These are phyloP conservation scores for Drosophila mauritiana DNA, from an alignment of 1,140 invertebrate species.

Conservation along the genomic window DNA sequence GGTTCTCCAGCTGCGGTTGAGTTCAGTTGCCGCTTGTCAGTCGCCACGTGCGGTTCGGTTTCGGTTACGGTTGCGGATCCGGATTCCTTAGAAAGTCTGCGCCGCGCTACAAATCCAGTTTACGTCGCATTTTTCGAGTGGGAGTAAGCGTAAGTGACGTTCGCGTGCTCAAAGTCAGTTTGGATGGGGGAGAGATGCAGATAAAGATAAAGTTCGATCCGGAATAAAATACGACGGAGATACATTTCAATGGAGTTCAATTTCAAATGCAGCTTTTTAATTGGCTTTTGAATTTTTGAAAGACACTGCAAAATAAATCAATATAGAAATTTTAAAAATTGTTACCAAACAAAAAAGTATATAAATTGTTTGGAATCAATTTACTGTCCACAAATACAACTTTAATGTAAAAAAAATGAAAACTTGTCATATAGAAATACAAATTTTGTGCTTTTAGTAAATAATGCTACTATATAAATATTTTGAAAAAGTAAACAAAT, in stretches of 20 bases:
- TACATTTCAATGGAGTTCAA: constrained; percentile 12
- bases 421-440: too few species aligned
- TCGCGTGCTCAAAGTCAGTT: constrained; percentile 28
- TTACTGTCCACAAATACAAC: too few species aligned
- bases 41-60: constrained; percentile 76
- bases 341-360: neutral
- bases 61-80: neutral
- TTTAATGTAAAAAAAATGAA: too few species aligned
- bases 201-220: constrained; percentile 26
- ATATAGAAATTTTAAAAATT: neutral
- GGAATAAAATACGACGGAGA: constrained; percentile 20
- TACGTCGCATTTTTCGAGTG: constrained; percentile 41
- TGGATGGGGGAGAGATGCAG: constrained; percentile 4
- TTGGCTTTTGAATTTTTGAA: neutral
- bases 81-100: constrained; percentile 4
- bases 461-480: too few species aligned
- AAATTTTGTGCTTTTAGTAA: too few species aligned
- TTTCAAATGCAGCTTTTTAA: constrained; percentile 23
- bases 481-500: neutral
- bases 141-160: constrained; percentile 36
- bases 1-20: constrained; percentile 58
- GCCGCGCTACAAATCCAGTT: constrained; percentile 37
- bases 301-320: neutral
- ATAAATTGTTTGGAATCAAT: neutral
- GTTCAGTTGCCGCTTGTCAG: constrained; percentile 73